Evolutionary conservation across 2,113 vertebrate genomes (phyloP).

Genomic region (Oriolus oriolus): DNA sequence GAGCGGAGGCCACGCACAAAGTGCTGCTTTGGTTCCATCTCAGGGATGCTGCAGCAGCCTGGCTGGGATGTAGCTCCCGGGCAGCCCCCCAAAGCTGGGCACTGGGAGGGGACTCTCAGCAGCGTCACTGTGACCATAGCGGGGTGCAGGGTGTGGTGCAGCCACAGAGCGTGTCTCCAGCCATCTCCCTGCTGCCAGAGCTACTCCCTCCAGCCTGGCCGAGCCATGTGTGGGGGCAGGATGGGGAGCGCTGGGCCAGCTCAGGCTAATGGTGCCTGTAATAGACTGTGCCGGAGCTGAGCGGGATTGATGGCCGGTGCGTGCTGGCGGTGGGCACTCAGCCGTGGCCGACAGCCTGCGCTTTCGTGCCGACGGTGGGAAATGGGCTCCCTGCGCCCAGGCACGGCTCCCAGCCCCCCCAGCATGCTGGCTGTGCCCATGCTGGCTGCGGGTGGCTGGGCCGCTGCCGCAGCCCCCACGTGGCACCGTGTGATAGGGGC

Average conservation of each 20-base stretch:
- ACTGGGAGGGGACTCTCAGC: not conserved
- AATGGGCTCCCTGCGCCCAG: not conserved
- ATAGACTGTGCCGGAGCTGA: rapidly evolving
- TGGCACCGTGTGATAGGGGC: rapidly evolving
- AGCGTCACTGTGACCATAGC: rapidly evolving
- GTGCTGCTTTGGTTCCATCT: not conserved
- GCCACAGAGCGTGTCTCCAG: rapidly evolving
- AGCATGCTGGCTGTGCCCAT: rapidly evolving
- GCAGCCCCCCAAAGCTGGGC: not conserved
- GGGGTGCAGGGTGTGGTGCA: rapidly evolving
- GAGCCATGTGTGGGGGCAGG: rapidly evolving
- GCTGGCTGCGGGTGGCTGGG: not conserved
- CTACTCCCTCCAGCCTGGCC: not conserved
- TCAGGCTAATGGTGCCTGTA: not conserved
- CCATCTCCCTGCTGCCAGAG: not conserved
- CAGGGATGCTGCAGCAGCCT: not conserved
- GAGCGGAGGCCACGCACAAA: not conserved
- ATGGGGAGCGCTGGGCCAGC: not conserved
- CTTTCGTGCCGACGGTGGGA: rapidly evolving
- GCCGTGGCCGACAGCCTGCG: not conserved
- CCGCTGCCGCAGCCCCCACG: not conserved
- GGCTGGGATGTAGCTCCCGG: rapidly evolving
- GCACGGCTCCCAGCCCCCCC: not conserved
- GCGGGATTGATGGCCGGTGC: not conserved
- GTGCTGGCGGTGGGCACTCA: not conserved